These are phyloP conservation scores for Columbina picui DNA, from an alignment of 2,113 vertebrate genomes.

Conservation along the genomic window DNA sequence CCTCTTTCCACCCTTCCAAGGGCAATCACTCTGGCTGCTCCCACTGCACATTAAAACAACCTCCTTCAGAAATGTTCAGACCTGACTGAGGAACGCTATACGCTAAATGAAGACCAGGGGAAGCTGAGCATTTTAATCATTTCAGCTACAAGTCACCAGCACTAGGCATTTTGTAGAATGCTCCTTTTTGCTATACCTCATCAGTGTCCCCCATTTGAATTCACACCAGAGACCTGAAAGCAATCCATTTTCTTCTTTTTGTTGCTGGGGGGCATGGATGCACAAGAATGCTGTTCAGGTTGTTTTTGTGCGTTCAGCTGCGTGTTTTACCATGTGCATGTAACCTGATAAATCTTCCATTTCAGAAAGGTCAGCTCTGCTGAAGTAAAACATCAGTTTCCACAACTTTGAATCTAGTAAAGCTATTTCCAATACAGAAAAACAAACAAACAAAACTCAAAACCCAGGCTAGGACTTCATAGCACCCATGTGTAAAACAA, in stretches of 20 bases:
- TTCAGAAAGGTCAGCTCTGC: not conserved
- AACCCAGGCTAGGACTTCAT: not conserved
- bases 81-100: not conserved
- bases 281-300: not conserved
- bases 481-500: not conserved
- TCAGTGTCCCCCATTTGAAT: not conserved
- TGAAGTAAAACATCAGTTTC: not conserved
- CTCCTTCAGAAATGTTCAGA: not conserved
- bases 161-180: not conserved
- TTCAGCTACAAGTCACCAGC: not conserved
- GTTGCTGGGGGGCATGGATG: not conserved
- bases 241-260: slow-evolving; percentile 17
- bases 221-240: not conserved
- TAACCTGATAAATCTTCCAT: not conserved
- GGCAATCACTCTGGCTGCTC: not conserved
- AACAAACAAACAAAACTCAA: not conserved
- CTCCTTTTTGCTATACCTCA: not conserved
- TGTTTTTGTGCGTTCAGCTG: not conserved
- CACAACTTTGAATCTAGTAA: not conserved
- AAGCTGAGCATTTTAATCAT: not conserved
- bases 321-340: not conserved
- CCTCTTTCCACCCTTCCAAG: not conserved
- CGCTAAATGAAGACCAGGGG: not conserved
- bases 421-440: not conserved
- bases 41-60: not conserved